phyloP scores from a whole-genome alignment of 2,797 vertebrate genomes.

The Zalophus californianus region DNA sequence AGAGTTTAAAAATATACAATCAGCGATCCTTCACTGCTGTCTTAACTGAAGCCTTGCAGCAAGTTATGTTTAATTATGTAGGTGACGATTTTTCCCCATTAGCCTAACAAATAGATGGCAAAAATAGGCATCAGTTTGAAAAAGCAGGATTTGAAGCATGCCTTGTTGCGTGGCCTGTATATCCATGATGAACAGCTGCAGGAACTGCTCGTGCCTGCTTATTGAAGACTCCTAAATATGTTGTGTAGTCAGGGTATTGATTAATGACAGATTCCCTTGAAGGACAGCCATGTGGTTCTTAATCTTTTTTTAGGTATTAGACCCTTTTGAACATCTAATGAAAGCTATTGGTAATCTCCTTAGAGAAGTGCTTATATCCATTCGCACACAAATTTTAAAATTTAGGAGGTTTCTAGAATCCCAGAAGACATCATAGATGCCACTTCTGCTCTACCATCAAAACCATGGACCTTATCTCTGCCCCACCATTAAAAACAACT shows the following conservation, averaged over 20 bases:
- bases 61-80: conserved; percentile 37
- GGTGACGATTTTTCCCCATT: conserved; percentile 21
- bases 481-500: neutral
- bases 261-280: neutral
- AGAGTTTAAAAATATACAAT: conserved; percentile 17
- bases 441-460: neutral
- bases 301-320: neutral
- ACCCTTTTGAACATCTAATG: conserved; percentile 41
- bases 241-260: neutral
- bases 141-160: neutral
- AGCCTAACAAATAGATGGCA: conserved; percentile 43
- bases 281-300: neutral
- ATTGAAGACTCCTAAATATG: neutral
- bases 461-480: neutral
- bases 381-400: conserved; percentile 1
- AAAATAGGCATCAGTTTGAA: neutral
- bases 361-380: neutral
- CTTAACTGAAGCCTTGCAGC: neutral
- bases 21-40: neutral
- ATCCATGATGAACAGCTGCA: neutral
- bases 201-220: neutral
- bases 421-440: neutral
- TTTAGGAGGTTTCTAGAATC: neutral
- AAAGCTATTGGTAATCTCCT: neutral
- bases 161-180: neutral